Evolutionary conservation across 2,113 vertebrate genomes (phyloP), one percentile per base, ranked within the genome.

Genomic region (Nycticebus coucang): DNA sequence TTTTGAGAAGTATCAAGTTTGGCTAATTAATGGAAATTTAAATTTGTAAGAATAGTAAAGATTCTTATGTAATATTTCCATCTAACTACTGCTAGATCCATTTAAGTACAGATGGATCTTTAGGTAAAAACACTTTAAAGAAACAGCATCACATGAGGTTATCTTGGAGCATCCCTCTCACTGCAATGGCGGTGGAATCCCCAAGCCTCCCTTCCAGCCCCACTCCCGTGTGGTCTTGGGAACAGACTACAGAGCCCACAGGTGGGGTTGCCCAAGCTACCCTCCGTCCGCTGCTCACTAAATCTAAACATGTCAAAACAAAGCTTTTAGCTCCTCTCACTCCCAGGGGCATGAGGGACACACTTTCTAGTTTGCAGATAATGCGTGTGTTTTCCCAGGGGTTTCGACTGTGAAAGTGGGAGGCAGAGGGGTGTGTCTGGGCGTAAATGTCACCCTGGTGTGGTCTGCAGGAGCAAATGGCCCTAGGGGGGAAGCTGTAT

Each of bases 301-400:
- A 68, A 95, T 83, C 88, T 41, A 74, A 78, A 87, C 97, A 96
- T 71, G 95, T 93, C 91, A 28, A 9, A 95, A 85, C 92, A 64
- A 86, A 84, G 89, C 50, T 45, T 4, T 69, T n/a, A 33, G 24
- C 60, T 94, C 71, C 5, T 89, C 87, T 96, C 94, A 75, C 84
- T 92, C 97, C 98, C 71, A 74, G 93, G 96, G 96, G 97, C 97
- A 60, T 79, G 89, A 91, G 68, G 13, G 62, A 1, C 50, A 4
- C 33, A 0, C 66, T 33, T 59, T 69, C 59, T 14, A 5, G 41
- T 8, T 96, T 57, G 83, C 89, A 28, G 1, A 78, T 75, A 55
- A 15, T 17, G 41, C 1, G 35, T 37, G 0, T 37, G 5, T 89
- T 92, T 94, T 71, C 92, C 75, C 3, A 18, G 55, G 1, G 35